Percentiles rank a stretch among this genome's conserved stretches.
These are phyloP conservation scores for Dendrolimus kikuchii DNA, from an alignment of 1,140 invertebrate species.

Conservation along the genomic window DNA sequence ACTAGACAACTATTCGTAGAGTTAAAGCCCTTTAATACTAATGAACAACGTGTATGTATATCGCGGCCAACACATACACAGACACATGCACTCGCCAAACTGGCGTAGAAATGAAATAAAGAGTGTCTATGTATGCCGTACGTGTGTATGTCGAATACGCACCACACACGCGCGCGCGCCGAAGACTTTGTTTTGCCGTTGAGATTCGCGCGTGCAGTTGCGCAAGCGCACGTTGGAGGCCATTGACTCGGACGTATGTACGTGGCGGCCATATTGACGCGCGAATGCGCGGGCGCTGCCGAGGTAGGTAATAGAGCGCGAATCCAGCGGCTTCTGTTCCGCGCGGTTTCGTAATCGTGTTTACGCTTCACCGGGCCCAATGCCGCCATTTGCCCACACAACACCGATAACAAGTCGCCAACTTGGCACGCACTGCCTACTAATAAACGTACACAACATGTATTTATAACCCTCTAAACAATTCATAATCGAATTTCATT, in stretches of 20 bases:
- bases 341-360: slow-evolving; percentile 52
- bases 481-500: too few species aligned
- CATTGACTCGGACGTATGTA: slow-evolving; percentile 56
- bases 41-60: slow-evolving; percentile 6
- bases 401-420: slow-evolving; percentile 28
- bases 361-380: slow-evolving; percentile 31
- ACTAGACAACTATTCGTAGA: slow-evolving; percentile 37
- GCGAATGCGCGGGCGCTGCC: slow-evolving; percentile 19
- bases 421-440: neutral
- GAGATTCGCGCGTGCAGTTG: slow-evolving; percentile 69
- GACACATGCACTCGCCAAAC: slow-evolving; percentile 10
- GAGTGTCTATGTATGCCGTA: slow-evolving; percentile 18
- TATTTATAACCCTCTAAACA: too few species aligned
- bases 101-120: slow-evolving; percentile 35
- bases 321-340: slow-evolving; percentile 60
- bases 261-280: slow-evolving; percentile 52
- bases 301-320: slow-evolving; percentile 52
- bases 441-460: too few species aligned
- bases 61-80: neutral
- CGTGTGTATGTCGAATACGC: neutral
- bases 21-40: slow-evolving; percentile 47
- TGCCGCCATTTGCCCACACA: slow-evolving; percentile 25
- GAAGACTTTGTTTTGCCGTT: slow-evolving; percentile 64
- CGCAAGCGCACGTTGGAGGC: slow-evolving; percentile 66
- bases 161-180: slow-evolving; percentile 29